Evolutionary conservation across 2,797 vertebrate species (phyloP).

Genomic region (Chrysocyon brachyurus): DNA sequence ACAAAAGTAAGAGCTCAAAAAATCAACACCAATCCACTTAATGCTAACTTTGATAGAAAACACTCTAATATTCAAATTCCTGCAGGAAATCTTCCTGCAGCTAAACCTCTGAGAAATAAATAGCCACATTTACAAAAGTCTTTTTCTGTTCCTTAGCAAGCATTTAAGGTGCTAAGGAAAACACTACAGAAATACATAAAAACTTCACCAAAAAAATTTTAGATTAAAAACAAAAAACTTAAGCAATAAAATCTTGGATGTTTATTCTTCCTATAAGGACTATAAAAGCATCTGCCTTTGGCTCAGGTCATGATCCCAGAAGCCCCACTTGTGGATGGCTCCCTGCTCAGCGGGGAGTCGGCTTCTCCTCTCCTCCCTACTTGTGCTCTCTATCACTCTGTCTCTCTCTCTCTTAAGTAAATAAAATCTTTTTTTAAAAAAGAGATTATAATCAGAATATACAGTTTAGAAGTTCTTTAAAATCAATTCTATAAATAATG

Average conservation of each 20-base stretch:
- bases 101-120: conserved; percentile 43
- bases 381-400: no score
- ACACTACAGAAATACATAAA: conserved; percentile 23
- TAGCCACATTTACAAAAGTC: background rate
- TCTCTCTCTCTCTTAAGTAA: no score
- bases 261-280: background rate
- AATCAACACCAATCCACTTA: conserved; percentile 43
- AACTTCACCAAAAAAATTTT: background rate
- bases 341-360: no score
- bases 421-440: no score
- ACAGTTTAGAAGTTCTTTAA: conserved; percentile 43
- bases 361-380: no score
- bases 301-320: no score
- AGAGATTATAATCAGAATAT: conserved; percentile 35
- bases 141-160: background rate
- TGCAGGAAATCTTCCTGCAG: conserved; percentile 47
- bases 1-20: background rate
- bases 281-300: no score
- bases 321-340: no score
- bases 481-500: background rate
- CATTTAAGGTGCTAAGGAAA: background rate
- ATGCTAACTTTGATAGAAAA: conserved; percentile 37
- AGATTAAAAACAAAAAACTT: conserved; percentile 61
- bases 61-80: conserved; percentile 39
- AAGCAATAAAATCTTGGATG: conserved; percentile 21